Percentiles rank a stretch among this genome's conserved stretches.
These are phyloP conservation scores for Euphydryas editha DNA, from an alignment of 2,888 invertebrate species.

Conservation along the genomic window DNA sequence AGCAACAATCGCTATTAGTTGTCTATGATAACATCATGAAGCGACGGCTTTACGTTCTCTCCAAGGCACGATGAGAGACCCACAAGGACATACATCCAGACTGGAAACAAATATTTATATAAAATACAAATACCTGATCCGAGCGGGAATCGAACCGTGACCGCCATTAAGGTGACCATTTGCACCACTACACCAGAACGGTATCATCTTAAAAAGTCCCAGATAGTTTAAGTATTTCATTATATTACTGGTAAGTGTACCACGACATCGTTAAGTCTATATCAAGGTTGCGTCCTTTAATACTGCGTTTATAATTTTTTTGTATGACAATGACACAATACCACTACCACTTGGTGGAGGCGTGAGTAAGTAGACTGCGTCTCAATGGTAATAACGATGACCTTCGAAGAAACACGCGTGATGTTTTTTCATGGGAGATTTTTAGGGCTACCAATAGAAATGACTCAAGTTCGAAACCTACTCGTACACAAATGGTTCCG, in stretches of 20 bases:
- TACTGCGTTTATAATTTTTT: neutral
- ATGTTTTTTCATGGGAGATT: constrained; percentile 14
- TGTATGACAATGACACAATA: constrained; percentile 1
- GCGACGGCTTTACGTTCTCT: too few species aligned
- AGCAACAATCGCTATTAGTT: too few species aligned
- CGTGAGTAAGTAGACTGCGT: constrained; percentile 15
- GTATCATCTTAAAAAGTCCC: too few species aligned
- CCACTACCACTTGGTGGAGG: constrained; percentile 5
- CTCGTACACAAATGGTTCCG: neutral
- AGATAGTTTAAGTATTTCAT: neutral
- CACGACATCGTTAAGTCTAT: neutral
- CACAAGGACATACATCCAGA: too few species aligned
- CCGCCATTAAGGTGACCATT: too few species aligned
- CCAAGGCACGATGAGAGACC: too few species aligned
- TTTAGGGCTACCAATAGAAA: neutral
- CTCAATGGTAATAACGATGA: constrained; percentile 13
- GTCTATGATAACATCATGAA: too few species aligned
- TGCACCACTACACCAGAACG: too few species aligned
- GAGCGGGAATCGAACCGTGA: too few species aligned
- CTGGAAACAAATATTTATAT: too few species aligned
- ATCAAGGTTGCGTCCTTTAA: neutral
- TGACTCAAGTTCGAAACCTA: neutral
- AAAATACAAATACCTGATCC: too few species aligned
- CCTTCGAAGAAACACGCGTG: constrained; percentile 1
- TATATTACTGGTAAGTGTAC: neutral